Base-by-base conservation (phyloP, 2,113 vertebrate species). In the Cyphotilapia sp. region DNA sequence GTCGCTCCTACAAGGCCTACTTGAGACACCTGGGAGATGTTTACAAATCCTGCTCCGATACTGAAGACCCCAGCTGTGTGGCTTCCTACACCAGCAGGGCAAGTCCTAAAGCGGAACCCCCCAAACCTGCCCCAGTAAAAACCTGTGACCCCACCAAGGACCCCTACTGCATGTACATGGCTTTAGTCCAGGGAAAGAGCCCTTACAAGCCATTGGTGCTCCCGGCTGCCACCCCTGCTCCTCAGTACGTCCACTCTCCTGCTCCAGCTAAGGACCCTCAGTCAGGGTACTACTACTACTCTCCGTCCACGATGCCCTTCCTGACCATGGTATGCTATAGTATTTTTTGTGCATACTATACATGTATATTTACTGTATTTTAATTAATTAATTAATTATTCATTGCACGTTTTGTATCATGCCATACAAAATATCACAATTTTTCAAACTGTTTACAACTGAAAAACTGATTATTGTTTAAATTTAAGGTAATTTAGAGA, bases 71-170 rank as follows among this genome's bases (percentile, higher is more conserved):
- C 42, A 93, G 95, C 78, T 97, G 97, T 1, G 93, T 97, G 54
- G 86, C 96, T 1, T 91, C 95, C 6, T 89, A 94, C 86, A 95
- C 94, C 29, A 82, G n/a, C 87, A 93, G 95, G 85, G 81, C 94
- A n/a, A 95, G 90, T 56, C 76, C 95, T 4, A 95, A 93, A 61
- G 88, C 93, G 0, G 96, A 97, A 85, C 71, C 94, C 33, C 95
- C 95, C 5, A 95, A 94, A 42, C 95, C 94, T 3, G 96, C 96
- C 1, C 95, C 96, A 1, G 27, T 96, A 3, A 97, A 95, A 87
- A 94, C 94, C 16, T 97, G 97, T 22, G 95, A 97, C 86, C 97
- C 97, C 17, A 95, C 95, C 87, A 96, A 96, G 80, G 97, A 97
- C 27, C 61, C 95, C 4, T 94, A 96, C 85, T 97, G 97, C 86